Evolutionary conservation across 2,888 invertebrate species (phyloP).

Genomic region (Drosophila emarginata): DNA sequence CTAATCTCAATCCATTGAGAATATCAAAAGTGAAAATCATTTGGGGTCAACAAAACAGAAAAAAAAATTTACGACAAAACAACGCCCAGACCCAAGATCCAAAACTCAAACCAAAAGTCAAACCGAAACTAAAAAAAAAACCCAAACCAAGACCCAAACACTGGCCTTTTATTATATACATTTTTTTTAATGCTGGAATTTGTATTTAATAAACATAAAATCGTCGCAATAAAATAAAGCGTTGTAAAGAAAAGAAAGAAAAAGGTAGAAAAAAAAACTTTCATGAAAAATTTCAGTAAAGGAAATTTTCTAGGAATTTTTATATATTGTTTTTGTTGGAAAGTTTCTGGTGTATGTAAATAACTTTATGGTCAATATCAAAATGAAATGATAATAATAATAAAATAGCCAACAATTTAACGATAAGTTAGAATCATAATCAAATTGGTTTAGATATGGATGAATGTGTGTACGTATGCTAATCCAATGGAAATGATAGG

Average conservation of each 20-base stretch:
- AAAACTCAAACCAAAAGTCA: neutral
- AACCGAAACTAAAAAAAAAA: too few species aligned
- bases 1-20: neutral
- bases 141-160: neutral
- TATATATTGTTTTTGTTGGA: too few species aligned
- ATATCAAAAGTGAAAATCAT: constrained; percentile 42
- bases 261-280: too few species aligned
- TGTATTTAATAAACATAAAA: constrained; percentile 69
- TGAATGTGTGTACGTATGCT: neutral
- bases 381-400: neutral
- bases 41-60: constrained; percentile 32
- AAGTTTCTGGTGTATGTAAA: constrained; percentile 1
- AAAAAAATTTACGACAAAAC: constrained; percentile 55
- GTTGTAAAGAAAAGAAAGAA: neutral
- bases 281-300: neutral
- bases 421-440: neutral
- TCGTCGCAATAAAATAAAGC: constrained; percentile 31
- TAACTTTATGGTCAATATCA: neutral
- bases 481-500: neutral
- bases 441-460: neutral
- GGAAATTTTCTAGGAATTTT: neutral
- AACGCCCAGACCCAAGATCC: constrained; percentile 21
- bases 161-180: neutral
- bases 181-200: constrained; percentile 50
- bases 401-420: neutral